Evolutionary conservation across 1,140 invertebrate genomes (phyloP).

Genomic region (Platorchestia sp.): DNA sequence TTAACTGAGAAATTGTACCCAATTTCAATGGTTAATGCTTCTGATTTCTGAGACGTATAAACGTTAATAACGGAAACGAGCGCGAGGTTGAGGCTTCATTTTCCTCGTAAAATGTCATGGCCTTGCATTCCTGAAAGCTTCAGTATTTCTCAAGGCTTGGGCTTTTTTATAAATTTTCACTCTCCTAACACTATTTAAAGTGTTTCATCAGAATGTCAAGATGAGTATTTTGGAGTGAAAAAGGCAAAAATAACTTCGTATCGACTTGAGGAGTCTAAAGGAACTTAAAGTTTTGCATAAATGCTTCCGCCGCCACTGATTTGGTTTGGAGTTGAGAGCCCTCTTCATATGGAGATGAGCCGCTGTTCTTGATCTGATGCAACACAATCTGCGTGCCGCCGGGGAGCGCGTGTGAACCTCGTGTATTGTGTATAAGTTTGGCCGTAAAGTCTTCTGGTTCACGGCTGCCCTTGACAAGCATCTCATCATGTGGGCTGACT

Average conservation of each 20-base stretch:
- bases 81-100: not conserved
- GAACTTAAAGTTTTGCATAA: constrained; percentile 1
- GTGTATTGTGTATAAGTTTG: not conserved
- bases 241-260: not conserved
- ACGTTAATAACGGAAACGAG: not conserved
- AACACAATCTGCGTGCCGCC: not conserved
- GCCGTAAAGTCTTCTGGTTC: not conserved
- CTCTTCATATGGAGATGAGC: constrained; percentile 6
- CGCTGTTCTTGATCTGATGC: not conserved
- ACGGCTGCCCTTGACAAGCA: constrained; percentile 3
- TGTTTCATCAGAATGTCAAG: not conserved
- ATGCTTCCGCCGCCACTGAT: not conserved
- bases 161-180: not conserved
- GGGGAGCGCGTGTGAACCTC: not conserved
- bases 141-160: not conserved
- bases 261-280: not conserved
- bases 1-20: not conserved
- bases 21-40: too few relatives aligned
- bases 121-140: not conserved
- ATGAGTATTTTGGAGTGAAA: not conserved
- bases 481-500: not conserved
- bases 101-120: not conserved
- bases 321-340: not conserved
- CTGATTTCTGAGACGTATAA: too few relatives aligned
- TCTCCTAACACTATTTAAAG: not conserved